Percentiles rank a stretch among this genome's conserved stretches.
These are phyloP conservation scores for Bradynema listronoti DNA, from an alignment of 1,140 invertebrate genomes.

Conservation along the genomic window DNA sequence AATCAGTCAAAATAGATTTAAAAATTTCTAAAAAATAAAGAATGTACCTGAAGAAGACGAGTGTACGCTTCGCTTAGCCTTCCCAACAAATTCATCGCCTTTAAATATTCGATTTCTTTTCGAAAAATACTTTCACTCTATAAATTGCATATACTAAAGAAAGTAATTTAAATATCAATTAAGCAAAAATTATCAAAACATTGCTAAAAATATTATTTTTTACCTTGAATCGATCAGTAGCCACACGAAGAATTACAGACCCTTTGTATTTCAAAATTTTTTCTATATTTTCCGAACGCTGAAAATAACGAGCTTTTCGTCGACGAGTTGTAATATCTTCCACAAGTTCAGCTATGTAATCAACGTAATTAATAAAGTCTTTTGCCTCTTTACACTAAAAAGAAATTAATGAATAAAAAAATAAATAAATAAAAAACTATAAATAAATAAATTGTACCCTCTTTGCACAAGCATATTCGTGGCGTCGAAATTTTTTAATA, in stretches of 20 bases:
- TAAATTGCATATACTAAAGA: conserved; percentile 7
- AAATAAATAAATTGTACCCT: not conserved
- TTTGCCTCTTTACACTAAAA: too few species aligned
- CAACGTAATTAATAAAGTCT: too few species aligned
- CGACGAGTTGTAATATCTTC: too few species aligned
- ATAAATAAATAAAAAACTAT: too few species aligned
- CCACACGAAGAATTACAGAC: conserved; percentile 22
- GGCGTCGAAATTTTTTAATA: conserved; percentile 5
- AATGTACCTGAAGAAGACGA: conserved; percentile 40
- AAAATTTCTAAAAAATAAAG: not conserved
- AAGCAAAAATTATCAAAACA: not conserved
- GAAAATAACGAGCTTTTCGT: not conserved
- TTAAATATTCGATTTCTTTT: conserved; percentile 31
- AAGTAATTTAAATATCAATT: not conserved
- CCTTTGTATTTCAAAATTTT: conserved; percentile 29
- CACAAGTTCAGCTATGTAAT: too few species aligned
- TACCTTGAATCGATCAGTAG: conserved; percentile 40
- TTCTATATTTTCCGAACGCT: conserved; percentile 33
- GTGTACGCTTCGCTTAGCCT: conserved; percentile 32
- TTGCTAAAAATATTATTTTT: not conserved
- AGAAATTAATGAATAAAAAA: too few species aligned
- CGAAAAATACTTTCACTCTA: conserved; percentile 30
- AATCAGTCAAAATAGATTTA: not conserved
- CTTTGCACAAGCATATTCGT: conserved; percentile 6
- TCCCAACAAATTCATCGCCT: conserved; percentile 6